A percentile compares a stretch with the other conserved stretches of the same genome.
Conservation (phyloP, 2,888 invertebrate genomes). For the Formica aserva region DNA sequence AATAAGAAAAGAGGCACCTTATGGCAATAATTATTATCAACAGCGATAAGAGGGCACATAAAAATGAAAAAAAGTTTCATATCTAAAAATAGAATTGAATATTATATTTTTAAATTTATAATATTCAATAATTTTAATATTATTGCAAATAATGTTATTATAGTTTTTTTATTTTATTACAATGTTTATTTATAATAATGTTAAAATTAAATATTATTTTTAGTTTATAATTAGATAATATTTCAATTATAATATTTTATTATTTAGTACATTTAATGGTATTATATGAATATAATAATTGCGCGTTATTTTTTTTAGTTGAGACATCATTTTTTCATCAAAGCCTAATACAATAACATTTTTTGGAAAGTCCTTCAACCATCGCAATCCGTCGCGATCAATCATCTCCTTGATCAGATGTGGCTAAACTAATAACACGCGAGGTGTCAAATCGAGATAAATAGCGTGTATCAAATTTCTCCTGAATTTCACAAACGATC, state of each 20-base stretch:
- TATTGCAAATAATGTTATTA: neutral
- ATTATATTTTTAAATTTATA: neutral
- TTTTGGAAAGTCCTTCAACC: slow-evolving; percentile 20
- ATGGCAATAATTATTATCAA: neutral
- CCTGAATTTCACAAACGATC: slow-evolving; percentile 16
- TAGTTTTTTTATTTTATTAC: neutral
- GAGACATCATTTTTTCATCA: neutral
- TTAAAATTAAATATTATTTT: neutral
- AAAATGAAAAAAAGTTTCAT: neutral
- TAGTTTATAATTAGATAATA: neutral
- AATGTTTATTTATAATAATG: neutral
- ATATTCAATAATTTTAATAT: neutral
- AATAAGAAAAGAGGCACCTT: neutral
- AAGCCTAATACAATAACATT: neutral
- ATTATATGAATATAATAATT: neutral
- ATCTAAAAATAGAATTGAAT: neutral
- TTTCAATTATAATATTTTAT: neutral
- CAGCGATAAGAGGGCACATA: neutral
- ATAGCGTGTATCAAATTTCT: slow-evolving; percentile 34
- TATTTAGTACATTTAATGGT: neutral
- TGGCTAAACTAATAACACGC: slow-evolving; percentile 25
- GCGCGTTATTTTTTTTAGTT: neutral
- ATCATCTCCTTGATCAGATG: slow-evolving; percentile 32
- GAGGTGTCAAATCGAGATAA: slow-evolving; percentile 36
- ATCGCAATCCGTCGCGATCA: slow-evolving; percentile 11